Conservation (phyloP, 1,140 invertebrate genomes). For the Temnothorax nylanderi region DNA sequence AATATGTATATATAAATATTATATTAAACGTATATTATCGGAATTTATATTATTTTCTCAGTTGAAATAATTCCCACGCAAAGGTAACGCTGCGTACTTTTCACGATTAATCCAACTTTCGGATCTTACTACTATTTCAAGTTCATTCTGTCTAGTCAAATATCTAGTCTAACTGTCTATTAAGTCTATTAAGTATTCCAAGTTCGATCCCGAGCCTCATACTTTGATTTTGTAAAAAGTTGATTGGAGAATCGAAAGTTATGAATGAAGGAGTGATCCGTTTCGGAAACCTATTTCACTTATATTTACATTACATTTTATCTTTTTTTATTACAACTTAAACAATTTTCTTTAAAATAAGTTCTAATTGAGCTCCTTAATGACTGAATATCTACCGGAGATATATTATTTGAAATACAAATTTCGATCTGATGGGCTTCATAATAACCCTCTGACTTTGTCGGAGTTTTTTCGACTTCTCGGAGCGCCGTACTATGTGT, state of each 20-base stretch:
- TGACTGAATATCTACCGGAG: not conserved
- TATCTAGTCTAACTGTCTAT: no score
- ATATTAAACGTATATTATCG: not conserved
- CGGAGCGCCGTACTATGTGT: no score
- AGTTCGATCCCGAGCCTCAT: not conserved
- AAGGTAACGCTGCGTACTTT: not conserved
- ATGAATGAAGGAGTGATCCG: not conserved
- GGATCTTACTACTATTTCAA: not conserved
- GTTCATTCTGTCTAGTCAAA: not conserved
- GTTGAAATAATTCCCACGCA: not conserved
- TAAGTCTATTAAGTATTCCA: not conserved
- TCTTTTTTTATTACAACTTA: not conserved
- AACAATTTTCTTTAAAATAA: not conserved
- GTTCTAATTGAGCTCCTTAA: not conserved
- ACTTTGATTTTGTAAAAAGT: not conserved
- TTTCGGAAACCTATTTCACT: not conserved
- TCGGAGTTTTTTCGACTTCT: no score
- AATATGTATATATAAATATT: no score
- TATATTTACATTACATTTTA: not conserved
- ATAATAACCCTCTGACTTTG: no score
- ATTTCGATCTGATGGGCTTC: no score
- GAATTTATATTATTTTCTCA: not conserved
- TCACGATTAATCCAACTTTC: no score
- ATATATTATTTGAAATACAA: no score
- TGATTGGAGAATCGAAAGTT: not conserved